These are phyloP conservation scores for Echinarachnius parma DNA, from an alignment of 53 echinoderm and acorn worm species.

Conservation along the genomic window DNA sequence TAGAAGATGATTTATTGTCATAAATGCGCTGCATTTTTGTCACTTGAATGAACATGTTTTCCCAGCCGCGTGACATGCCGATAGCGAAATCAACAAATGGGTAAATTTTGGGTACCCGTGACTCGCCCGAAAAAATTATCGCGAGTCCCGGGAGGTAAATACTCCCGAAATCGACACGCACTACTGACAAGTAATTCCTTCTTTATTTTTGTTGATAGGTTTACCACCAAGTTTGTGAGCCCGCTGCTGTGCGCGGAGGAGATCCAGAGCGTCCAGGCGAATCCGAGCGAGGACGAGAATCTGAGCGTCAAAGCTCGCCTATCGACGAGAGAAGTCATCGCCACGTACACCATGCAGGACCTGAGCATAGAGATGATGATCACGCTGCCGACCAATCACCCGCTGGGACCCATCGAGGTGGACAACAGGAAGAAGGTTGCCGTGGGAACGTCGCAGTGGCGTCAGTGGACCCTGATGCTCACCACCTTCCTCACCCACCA, in stretches of 20 bases:
- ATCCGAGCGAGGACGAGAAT: constrained; percentile 59
- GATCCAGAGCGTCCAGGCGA: constrained; percentile 64
- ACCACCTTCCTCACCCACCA: constrained; percentile 91
- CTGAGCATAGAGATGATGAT: constrained; percentile 88
- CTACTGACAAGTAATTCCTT: too few species aligned
- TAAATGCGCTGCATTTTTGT: too few species aligned
- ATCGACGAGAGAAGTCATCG: constrained; percentile 78
- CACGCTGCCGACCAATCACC: constrained; percentile 83
- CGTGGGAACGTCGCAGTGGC: constrained; percentile 90
- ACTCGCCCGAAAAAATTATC: too few species aligned
- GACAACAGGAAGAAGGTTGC: constrained; percentile 84
- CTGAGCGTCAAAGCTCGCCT: constrained; percentile 80
- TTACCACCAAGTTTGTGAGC: constrained; percentile 80
- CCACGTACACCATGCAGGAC: constrained; percentile 91
- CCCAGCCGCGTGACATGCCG: too few species aligned
- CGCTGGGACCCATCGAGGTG: constrained; percentile 84
- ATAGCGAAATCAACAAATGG: too few species aligned
- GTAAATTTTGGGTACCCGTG: too few species aligned
- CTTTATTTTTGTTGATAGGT: too few species aligned
- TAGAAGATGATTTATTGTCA: too few species aligned
- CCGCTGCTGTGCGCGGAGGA: constrained; percentile 86
- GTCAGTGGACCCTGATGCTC: constrained; percentile 92
- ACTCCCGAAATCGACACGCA: too few species aligned
- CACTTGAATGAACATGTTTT: too few species aligned
- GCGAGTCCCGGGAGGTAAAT: too few species aligned